A percentile compares a stretch with the other conserved stretches of the same genome.
These are phyloP conservation scores for Chrysochloris asiatica DNA, from an alignment of 2,113 vertebrate species.

Conservation along the genomic window DNA sequence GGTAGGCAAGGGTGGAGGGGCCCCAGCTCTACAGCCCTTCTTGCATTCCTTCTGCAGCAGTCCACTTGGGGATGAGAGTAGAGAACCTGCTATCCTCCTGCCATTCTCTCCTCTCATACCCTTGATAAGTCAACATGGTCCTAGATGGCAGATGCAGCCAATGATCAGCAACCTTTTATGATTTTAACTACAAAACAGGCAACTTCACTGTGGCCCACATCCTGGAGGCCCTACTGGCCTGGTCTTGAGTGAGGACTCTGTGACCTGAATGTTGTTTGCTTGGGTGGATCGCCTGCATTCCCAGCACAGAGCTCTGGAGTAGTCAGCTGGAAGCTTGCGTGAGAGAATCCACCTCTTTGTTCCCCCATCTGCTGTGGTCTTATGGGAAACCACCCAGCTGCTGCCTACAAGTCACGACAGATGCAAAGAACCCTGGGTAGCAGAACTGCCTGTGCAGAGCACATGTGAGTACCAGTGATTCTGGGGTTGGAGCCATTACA, in stretches of 20 bases:
- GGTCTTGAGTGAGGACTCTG: background rate
- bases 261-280: slow-evolving; percentile 8
- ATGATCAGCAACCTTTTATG: background rate
- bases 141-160: background rate
- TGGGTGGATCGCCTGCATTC: background rate
- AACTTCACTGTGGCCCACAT: background rate
- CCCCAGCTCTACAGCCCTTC: background rate
- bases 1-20: background rate
- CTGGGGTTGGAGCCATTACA: background rate
- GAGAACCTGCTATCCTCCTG: background rate
- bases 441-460: background rate
- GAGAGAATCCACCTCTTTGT: background rate
- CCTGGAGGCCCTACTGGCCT: slow-evolving; percentile 32
- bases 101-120: background rate
- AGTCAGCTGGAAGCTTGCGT: background rate
- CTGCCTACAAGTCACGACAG: background rate
- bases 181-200: background rate
- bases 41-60: background rate
- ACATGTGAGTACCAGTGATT: background rate
- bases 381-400: background rate
- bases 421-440: background rate
- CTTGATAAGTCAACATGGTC: background rate
- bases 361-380: background rate
- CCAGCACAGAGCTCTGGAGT: background rate
- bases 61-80: background rate